Evolutionary conservation across 2,113 vertebrate genomes (phyloP).

Genomic region (Oryzias melastigma): DNA sequence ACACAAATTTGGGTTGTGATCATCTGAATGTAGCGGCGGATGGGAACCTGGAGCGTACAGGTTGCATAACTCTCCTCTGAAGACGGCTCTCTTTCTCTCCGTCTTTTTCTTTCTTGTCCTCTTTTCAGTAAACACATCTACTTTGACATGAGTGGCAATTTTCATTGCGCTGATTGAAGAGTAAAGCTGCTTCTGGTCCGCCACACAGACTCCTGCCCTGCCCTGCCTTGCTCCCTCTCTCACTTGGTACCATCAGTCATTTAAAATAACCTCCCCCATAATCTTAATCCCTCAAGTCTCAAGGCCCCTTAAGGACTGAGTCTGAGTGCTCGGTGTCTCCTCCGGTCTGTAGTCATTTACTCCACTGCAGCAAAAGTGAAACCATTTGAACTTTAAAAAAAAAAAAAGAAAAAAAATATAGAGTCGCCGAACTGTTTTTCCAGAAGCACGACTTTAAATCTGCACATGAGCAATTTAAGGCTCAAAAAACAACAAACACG

Average conservation of each 20-base stretch:
- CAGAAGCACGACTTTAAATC: constrained; percentile 28
- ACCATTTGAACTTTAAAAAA: constrained; percentile 21
- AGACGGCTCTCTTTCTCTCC: constrained; percentile 46
- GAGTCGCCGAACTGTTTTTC: constrained; percentile 23
- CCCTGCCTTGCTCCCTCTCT: constrained; percentile 66
- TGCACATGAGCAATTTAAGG: constrained; percentile 27
- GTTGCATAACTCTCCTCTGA: constrained; percentile 71
- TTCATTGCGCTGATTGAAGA: constrained; percentile 78
- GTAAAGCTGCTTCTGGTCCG: constrained; percentile 74
- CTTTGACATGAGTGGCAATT: constrained; percentile 76
- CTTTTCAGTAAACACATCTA: constrained; percentile 75
- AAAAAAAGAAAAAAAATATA: constrained; percentile 10
- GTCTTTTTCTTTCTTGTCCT: constrained; percentile 58
- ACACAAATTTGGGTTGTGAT: constrained; percentile 9
- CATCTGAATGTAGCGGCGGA: constrained; percentile 31
- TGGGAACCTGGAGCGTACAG: constrained; percentile 47
- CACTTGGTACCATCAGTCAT: constrained; percentile 76
- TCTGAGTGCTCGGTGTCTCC: constrained; percentile 48
- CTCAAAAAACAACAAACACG: constrained; percentile 38
- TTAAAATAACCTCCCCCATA: constrained; percentile 64
- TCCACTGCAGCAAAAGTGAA: constrained; percentile 12
- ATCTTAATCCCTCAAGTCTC: constrained; percentile 71
- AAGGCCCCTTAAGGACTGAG: constrained; percentile 54
- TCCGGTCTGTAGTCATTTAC: constrained; percentile 36
- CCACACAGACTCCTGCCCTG: constrained; percentile 77